A percentile compares a stretch with the other conserved stretches of the same genome.
These are phyloP conservation scores for Anseranas semipalmata DNA, from an alignment of 2,113 vertebrate genomes.

Conservation along the genomic window DNA sequence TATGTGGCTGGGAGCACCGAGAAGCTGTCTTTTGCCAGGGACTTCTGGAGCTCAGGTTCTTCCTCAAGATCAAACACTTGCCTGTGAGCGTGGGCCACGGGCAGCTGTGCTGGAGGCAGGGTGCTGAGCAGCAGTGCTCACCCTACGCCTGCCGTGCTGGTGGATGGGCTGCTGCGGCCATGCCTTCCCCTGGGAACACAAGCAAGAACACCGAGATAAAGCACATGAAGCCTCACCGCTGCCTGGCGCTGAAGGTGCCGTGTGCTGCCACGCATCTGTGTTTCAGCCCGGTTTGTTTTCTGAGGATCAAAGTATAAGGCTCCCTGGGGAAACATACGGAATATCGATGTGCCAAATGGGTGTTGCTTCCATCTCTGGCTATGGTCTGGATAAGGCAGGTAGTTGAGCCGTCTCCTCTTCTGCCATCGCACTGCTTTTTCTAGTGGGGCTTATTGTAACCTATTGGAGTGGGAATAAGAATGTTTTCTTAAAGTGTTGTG, in stretches of 20 bases:
- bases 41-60: neutral
- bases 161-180: neutral
- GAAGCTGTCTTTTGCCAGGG: neutral
- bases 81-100: neutral
- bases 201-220: too few relatives aligned
- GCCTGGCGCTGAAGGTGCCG: neutral
- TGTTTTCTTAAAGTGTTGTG: neutral
- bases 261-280: neutral
- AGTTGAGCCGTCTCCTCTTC: fast-evolving
- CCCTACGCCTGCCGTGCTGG: neutral
- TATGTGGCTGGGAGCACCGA: neutral
- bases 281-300: neutral
- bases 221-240: neutral
- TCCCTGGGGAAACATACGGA: neutral
- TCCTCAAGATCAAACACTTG: neutral
- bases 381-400: neutral
- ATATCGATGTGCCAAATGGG: neutral
- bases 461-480: neutral
- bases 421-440: neutral
- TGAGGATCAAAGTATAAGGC: neutral
- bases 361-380: neutral
- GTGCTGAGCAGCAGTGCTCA: too few relatives aligned
- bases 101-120: neutral
- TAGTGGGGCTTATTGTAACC: neutral
- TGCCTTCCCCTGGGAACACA: too few relatives aligned